A percentile compares a stretch with the other conserved stretches of the same genome.
Conservation (phyloP, 2,113 vertebrate species). For the Ptychochromis oligacanthus region DNA sequence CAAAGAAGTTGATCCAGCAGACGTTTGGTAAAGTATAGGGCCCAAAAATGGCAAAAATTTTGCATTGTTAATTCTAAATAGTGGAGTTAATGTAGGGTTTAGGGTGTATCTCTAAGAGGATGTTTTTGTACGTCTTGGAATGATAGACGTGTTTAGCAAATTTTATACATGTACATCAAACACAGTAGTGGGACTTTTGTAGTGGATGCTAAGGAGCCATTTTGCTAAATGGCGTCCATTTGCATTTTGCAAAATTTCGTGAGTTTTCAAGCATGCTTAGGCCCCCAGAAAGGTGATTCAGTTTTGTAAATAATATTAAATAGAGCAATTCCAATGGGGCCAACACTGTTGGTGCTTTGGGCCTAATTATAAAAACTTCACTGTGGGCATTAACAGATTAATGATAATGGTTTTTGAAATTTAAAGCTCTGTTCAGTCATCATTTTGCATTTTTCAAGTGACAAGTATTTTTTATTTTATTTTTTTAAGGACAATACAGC, state of each 20-base stretch:
- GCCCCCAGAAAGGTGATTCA: background rate
- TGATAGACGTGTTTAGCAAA: background rate
- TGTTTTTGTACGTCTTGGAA: background rate
- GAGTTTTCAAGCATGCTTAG: background rate
- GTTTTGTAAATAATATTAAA: background rate
- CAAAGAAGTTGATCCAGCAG: background rate
- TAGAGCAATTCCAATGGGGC: background rate
- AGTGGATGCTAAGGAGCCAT: accelerated
- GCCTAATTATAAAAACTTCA: background rate
- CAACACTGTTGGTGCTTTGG: background rate
- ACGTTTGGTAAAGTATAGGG: background rate
- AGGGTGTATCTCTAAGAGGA: background rate
- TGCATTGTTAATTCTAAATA: background rate
- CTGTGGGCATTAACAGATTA: background rate
- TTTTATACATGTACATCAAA: background rate
- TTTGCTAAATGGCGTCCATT: too few relatives aligned
- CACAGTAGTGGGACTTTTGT: background rate
- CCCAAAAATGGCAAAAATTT: background rate
- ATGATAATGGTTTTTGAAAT: background rate
- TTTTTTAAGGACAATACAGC: constrained; percentile 26
- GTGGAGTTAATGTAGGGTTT: background rate
- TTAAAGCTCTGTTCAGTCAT: constrained; percentile 6
- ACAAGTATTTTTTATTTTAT: constrained; percentile 23
- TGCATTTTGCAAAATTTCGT: background rate
- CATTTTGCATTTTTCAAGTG: background rate